phyloP scores from a whole-genome alignment of 2,113 vertebrate genomes.

The Campylomormyrus numenius region DNA sequence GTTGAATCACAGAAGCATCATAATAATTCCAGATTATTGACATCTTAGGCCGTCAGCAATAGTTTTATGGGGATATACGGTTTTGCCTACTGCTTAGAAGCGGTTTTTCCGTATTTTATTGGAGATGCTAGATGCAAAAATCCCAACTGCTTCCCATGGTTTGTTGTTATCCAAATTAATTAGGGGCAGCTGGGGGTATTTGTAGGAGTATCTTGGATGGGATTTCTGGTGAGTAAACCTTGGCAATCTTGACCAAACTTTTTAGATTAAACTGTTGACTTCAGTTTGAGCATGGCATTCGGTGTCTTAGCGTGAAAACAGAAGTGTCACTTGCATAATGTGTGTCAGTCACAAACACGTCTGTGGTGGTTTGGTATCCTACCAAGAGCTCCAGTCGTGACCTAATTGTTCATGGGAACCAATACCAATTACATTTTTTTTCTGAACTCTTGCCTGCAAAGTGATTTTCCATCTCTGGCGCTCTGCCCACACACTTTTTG shows the following conservation, averaged over 20 bases:
- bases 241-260: background rate
- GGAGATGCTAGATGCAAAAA: background rate
- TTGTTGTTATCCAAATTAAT: background rate
- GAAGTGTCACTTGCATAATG: background rate
- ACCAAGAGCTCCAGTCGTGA: background rate
- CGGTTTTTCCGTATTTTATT: background rate
- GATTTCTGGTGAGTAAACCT: background rate
- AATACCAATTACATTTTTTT: background rate
- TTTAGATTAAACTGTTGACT: constrained; percentile 7
- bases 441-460: background rate
- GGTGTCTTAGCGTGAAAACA: background rate
- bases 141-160: background rate
- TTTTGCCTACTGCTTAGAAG: background rate
- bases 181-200: constrained; percentile 7
- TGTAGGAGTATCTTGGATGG: background rate
- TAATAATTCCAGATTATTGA: background rate
- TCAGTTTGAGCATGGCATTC: background rate
- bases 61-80: background rate
- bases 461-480: background rate
- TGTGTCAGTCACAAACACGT: background rate
- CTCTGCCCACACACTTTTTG: background rate
- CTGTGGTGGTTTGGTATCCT: background rate
- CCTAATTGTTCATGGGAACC: background rate
- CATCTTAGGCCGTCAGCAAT: background rate
- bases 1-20: background rate